Evolutionary conservation across 2,113 vertebrate genomes (phyloP).

Genomic region (Fulmarus glacialis): DNA sequence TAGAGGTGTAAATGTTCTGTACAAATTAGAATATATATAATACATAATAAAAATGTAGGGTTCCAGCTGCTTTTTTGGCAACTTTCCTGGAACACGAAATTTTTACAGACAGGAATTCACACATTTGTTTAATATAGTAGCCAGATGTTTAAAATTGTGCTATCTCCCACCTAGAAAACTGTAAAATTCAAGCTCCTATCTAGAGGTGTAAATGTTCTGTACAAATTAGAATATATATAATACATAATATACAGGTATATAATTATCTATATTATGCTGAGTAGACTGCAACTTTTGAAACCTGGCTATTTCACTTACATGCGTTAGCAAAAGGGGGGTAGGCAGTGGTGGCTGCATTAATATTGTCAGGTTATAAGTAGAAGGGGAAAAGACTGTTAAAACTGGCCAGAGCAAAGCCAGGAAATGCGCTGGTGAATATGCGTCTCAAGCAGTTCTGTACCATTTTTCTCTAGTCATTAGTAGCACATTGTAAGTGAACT

Average conservation of each 20-base stretch:
- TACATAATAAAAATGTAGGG: not conserved
- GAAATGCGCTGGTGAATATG: not conserved
- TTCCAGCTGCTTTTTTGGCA: not conserved
- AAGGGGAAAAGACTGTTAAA: not conserved
- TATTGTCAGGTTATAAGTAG: not conserved
- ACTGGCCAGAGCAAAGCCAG: not conserved
- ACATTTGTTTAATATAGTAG: not conserved
- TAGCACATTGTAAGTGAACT: not conserved
- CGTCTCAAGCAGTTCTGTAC: not conserved
- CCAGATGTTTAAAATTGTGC: not conserved
- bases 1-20: not conserved
- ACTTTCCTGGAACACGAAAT: not conserved
- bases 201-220: not conserved
- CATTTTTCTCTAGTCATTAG: not conserved
- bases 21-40: not conserved
- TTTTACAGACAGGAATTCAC: not conserved
- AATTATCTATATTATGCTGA: not conserved
- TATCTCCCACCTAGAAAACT: not conserved
- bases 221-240: not conserved
- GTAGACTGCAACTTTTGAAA: not conserved
- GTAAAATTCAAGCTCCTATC: not conserved
- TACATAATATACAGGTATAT: not conserved
- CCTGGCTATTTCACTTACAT: not conserved
- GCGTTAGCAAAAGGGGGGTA: not conserved
- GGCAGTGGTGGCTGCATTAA: not conserved